Percentiles rank a stretch among this genome's conserved stretches.
These are phyloP conservation scores for Portevinia maculata DNA, from an alignment of 2,888 invertebrate genomes.

Conservation along the genomic window DNA sequence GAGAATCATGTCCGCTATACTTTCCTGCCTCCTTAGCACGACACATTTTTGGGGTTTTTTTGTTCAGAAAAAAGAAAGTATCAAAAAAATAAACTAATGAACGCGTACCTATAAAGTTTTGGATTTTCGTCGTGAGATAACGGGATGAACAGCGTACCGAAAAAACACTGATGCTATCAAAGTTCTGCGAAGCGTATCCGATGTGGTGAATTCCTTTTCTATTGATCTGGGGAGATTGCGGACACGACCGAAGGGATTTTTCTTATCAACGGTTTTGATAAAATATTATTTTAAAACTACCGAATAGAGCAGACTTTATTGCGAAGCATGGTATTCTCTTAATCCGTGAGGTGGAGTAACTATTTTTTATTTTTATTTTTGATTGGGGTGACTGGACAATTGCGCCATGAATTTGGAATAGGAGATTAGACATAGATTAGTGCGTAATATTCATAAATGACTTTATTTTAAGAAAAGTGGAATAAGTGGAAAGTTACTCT, in stretches of 20 bases:
- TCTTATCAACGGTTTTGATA: constrained; percentile 31
- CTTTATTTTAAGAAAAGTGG: no score
- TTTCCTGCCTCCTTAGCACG: constrained; percentile 41
- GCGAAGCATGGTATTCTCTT: constrained; percentile 7
- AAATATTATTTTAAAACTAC: constrained; percentile 51
- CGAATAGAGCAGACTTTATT: constrained; percentile 53
- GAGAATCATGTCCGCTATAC: constrained; percentile 17
- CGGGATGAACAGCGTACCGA: constrained; percentile 27
- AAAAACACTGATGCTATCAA: constrained; percentile 56
- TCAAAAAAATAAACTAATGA: constrained; percentile 6
- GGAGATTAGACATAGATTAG: no score
- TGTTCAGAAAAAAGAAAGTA: constrained; percentile 43
- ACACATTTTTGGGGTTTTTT: constrained; percentile 62
- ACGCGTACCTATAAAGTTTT: constrained; percentile 12
- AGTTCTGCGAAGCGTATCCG: constrained; percentile 42
- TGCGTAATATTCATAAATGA: no score
- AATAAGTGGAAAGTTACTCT: no score
- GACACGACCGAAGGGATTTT: constrained; percentile 22
- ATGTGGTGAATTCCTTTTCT: constrained; percentile 18
- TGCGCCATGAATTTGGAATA: no score
- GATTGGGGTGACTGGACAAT: no score
- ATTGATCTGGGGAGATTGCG: constrained; percentile 2
- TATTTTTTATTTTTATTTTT: no score
- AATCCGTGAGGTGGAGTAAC: not conserved
- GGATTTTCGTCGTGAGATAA: constrained; percentile 68